A percentile compares a stretch with the other conserved stretches of the same genome.
phyloP scores from a whole-genome alignment of 2,113 vertebrate genomes.

The Anser cygnoides region DNA sequence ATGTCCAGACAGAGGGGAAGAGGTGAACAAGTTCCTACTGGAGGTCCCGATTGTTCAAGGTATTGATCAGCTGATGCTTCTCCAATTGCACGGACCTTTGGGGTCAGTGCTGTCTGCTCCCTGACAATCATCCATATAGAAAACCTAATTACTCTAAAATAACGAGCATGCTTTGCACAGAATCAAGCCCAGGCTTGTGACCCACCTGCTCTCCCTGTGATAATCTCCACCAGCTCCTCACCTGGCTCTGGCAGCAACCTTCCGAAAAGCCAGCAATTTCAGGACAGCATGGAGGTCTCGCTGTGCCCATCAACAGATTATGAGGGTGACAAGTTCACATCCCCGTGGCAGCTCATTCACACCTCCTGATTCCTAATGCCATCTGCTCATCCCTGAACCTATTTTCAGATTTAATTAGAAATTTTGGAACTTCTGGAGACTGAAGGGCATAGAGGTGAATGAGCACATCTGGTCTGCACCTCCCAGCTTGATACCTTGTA shows the following conservation, averaged over 20 bases:
- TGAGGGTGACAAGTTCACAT: not conserved
- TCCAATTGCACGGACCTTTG: not conserved
- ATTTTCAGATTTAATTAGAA: conserved; percentile 10
- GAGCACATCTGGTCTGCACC: not conserved
- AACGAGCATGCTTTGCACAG: not conserved
- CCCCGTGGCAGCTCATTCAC: not conserved
- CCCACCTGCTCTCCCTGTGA: fast-evolving
- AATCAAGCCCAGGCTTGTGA: fast-evolving
- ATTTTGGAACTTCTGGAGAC: conserved; percentile 5
- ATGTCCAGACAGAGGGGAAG: too few species aligned
- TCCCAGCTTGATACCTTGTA: not conserved
- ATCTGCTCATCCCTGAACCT: not conserved
- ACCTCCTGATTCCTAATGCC: not conserved
- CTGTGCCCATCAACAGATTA: not conserved
- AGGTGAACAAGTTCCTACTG: not conserved
- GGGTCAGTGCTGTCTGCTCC: not conserved
- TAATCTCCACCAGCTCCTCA: not conserved
- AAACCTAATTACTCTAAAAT: not conserved
- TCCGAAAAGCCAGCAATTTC: not conserved
- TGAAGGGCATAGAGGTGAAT: not conserved
- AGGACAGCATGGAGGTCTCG: not conserved
- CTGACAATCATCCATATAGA: fast-evolving
- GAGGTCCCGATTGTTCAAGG: not conserved
- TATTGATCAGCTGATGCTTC: not conserved
- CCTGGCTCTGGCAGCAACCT: not conserved